Evolutionary conservation across 1,140 invertebrate species (phyloP), one percentile per base, ranked within the genome.

Genomic region (Drosophila rufa): DNA sequence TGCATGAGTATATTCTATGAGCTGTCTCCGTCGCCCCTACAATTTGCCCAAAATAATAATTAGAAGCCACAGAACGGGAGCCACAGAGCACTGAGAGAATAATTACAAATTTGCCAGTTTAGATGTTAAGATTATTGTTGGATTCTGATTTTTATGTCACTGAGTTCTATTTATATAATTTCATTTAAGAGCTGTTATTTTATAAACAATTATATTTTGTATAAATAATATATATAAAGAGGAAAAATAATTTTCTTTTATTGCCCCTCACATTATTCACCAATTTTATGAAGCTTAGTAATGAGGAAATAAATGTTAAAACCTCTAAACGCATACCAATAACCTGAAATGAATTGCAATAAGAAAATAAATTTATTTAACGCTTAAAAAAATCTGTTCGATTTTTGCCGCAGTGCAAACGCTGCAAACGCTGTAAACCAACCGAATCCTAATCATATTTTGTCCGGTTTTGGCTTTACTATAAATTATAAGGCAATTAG

Each of bases 401-500:
- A n/a, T n/a, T 42, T n/a, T 42, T n/a, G 6, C 2, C 7, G 6
- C 17, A 55, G 51, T 55, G 51, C 14, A 38, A 55, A 33, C 6
- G 27, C 27, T 30, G 33, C 33, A 33, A 33, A 5, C 51, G 15
- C 4, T 15, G 15, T 42, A 42, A 42, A 38, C 42, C 25, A 42
- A 14, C 40, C 7, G 1, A 36, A 66, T 25, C 17, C 12, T 36
- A 76, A 59, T 77, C 47, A 77, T 55, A 76, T 38, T 67, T 75
- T 40, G 47, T 38, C 40, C 33, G 17, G 40, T 15, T 64, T 56
- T 19, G n/a, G 15, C 56, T 55, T 65, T 60, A 75, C 70, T 78
- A 80, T 85, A 85, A 81, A 81, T 85, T 85, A 85, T 74, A 85
- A 60, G 65, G 61, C 82, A 85, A 85, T 85, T 85, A 85, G 68